phyloP scores from a whole-genome alignment of 1,140 invertebrate genomes.

The Calliopsis andreniformis region DNA sequence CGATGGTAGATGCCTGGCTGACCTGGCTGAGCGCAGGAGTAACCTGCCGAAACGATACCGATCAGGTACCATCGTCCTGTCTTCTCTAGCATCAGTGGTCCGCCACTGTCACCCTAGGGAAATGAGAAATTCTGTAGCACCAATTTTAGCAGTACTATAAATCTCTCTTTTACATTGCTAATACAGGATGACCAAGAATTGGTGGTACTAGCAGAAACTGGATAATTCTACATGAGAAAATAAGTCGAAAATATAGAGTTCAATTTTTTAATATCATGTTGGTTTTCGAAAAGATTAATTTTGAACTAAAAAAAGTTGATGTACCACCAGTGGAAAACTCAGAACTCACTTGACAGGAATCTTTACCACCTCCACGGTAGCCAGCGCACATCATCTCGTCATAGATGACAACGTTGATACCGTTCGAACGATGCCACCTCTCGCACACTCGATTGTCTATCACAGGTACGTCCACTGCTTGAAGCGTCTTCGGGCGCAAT shows the following conservation, averaged over 20 bases:
- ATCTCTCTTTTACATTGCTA: no score
- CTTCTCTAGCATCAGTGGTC: conserved; percentile 93
- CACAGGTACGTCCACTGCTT: conserved; percentile 95
- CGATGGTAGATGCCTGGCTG: conserved; percentile 97
- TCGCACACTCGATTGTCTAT: conserved; percentile 94
- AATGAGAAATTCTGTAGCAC: no score
- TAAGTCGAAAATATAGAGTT: no score
- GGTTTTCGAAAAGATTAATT: no score
- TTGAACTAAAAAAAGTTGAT: no score
- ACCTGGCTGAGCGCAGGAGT: conserved; percentile 94
- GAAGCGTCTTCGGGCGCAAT: conserved; percentile 93
- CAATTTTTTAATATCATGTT: no score
- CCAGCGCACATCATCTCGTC: conserved; percentile 99
- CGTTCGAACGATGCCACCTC: conserved; percentile 89
- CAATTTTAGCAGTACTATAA: neutral
- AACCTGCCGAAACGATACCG: conserved; percentile 96
- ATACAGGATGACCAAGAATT: no score
- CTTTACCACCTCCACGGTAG: conserved; percentile 93
- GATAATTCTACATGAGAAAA: no score
- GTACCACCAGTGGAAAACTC: neutral
- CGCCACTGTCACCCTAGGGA: conserved; percentile 92
- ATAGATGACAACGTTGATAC: conserved; percentile 96
- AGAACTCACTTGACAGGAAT: conserved; percentile 87
- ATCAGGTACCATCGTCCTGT: conserved; percentile 93
- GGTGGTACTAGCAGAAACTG: no score